A percentile compares a stretch with the other conserved stretches of the same genome.
phyloP scores from a whole-genome alignment of 2,888 invertebrate species.

The Didymodactylos carnosus region DNA sequence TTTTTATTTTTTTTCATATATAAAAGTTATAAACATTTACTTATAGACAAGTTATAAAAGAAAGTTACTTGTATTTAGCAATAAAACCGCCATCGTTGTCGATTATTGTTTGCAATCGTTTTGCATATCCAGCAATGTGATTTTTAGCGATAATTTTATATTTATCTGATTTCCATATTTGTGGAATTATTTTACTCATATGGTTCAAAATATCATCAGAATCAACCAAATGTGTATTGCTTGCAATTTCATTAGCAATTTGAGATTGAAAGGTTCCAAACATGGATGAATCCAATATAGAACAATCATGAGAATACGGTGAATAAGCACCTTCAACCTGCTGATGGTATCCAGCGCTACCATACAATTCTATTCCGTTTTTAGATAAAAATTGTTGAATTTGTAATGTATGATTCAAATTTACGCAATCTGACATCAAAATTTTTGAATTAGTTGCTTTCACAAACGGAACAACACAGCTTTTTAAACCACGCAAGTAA shows the following conservation, averaged over 20 bases:
- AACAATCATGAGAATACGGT: not conserved
- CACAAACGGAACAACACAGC: too few species aligned
- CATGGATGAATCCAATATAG: not conserved
- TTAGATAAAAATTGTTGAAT: not conserved
- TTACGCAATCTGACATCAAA: not conserved
- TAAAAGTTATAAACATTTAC: too few species aligned
- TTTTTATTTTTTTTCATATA: too few species aligned
- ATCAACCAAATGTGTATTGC: not conserved
- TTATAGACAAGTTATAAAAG: too few species aligned
- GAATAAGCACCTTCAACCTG: not conserved
- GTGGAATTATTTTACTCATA: not conserved
- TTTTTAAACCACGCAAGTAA: not conserved
- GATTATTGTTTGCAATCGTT: too few species aligned
- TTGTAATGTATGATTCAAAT: not conserved
- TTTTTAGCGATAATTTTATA: too few species aligned
- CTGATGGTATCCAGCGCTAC: not conserved
- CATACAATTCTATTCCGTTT: not conserved
- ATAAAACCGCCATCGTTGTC: too few species aligned
- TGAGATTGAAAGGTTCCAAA: not conserved
- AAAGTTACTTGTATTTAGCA: too few species aligned
- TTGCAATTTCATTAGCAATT: not conserved
- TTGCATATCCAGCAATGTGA: too few species aligned
- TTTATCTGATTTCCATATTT: too few species aligned
- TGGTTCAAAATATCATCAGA: not conserved
- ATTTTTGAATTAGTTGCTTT: not conserved